Conservation (phyloP, 2,888 invertebrate species). For the Drosophila gaucha region DNA sequence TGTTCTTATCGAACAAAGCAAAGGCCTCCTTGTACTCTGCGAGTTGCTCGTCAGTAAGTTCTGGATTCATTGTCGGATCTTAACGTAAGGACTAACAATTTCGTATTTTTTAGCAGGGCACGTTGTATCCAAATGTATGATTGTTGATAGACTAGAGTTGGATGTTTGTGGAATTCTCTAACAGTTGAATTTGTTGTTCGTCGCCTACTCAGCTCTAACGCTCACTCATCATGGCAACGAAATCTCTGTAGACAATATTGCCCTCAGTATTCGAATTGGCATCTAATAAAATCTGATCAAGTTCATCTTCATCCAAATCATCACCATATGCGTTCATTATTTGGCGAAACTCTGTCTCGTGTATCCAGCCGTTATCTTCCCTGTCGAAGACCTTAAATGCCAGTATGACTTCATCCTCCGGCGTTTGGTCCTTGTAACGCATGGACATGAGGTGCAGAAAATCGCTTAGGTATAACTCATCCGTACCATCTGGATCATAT, state of each 20-base stretch:
- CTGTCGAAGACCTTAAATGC: slow-evolving; percentile 62
- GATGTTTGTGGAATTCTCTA: not conserved
- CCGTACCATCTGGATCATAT: slow-evolving; percentile 57
- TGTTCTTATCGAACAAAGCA: slow-evolving; percentile 99
- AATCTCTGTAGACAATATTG: slow-evolving; percentile 60
- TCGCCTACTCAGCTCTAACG: slow-evolving; percentile 33
- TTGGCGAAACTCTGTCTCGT: slow-evolving; percentile 50
- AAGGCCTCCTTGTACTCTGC: slow-evolving; percentile 99
- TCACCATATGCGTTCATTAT: slow-evolving; percentile 56
- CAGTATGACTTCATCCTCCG: slow-evolving; percentile 60
- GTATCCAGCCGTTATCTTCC: slow-evolving; percentile 46
- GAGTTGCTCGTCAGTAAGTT: slow-evolving; percentile 99
- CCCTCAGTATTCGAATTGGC: slow-evolving; percentile 61
- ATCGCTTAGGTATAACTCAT: slow-evolving; percentile 55
- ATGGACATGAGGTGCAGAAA: slow-evolving; percentile 59
- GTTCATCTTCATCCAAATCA: slow-evolving; percentile 53
- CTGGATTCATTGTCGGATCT: slow-evolving; percentile 13
- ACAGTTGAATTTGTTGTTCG: not conserved
- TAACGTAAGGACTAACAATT: not conserved
- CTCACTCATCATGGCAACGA: slow-evolving; percentile 55
- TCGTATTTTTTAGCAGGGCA: not conserved
- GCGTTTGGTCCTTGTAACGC: slow-evolving; percentile 41
- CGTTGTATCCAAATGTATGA: slow-evolving; percentile 8
- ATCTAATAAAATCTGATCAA: slow-evolving; percentile 57
- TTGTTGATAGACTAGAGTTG: slow-evolving; percentile 2